Evolutionary conservation across 2,113 vertebrate species (phyloP).

Genomic region (Oenanthe oenanthe): DNA sequence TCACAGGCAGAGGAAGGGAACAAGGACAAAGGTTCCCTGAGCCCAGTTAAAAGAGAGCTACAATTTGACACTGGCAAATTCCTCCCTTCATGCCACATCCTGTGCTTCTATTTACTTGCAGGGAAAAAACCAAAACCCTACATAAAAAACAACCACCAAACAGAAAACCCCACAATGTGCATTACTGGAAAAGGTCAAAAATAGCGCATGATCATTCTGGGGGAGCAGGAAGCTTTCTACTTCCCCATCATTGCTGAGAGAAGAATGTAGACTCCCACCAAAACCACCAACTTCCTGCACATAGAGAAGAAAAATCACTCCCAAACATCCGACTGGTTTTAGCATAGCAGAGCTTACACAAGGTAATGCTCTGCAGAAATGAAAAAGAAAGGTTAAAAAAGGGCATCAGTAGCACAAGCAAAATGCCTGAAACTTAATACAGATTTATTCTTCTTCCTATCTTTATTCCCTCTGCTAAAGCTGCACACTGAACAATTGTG

Average conservation of each 20-base stretch:
- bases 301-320: not conserved
- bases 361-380: not conserved
- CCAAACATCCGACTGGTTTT: not conserved
- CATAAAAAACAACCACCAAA: not conserved
- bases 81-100: not conserved
- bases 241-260: not conserved
- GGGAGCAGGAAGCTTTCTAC: not conserved
- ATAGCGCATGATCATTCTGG: not conserved
- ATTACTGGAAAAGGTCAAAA: not conserved
- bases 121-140: not conserved
- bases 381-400: not conserved
- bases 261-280: not conserved
- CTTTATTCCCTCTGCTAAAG: not conserved
- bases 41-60: not conserved
- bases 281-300: not conserved
- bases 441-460: slow-evolving; percentile 9
- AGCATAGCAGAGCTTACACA: not conserved
- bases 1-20: not conserved
- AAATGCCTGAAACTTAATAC: slow-evolving; percentile 6
- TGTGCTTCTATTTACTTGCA: not conserved
- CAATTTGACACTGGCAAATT: not conserved
- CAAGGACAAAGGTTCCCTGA: not conserved
- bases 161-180: fast-evolving
- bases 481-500: not conserved
- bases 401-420: not conserved